Evolutionary conservation across 2,797 vertebrate species (phyloP), one percentile per base, ranked within the genome.

Genomic region (Emys orbicularis): DNA sequence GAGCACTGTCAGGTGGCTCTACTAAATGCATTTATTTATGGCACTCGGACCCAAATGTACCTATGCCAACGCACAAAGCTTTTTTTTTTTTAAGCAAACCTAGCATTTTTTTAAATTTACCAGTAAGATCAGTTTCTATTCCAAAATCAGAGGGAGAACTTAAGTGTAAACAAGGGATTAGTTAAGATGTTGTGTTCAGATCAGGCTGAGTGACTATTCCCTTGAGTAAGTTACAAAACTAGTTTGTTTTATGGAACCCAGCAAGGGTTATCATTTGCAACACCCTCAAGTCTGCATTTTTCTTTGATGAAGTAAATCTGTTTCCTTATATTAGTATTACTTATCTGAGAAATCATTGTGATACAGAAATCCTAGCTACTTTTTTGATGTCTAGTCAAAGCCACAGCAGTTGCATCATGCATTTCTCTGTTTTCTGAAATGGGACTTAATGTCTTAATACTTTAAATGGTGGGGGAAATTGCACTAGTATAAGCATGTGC

Each of bases 231-330:
- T 83, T 96, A 84, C 50, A 81, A 82, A 59, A 94, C 93, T 89
- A 87, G 52, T 65, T 96, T 96, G 84, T 96, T 97, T 97, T 96
- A 87, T 86, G 87, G 59, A 84, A 88, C 93, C 94, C 95, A 93
- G 89, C 90, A 76, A 93, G 95, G 65, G 79, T 50, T 93, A 93
- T 94, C 31, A 89, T 96, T 97, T 96, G 86, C 95, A 90, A 97
- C 90, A 91, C 89, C 84, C 74, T 96, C 84, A 74, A 89, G 86
- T 49, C 82, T 93, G 44, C 59, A 4, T 9, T 91, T 96, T 96
- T 95, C 94, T 96, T 92, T 94, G 90, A n/a, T 65, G 61, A 94
- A 96, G 90, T 96, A 96, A 92, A 83, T 92, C 79, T 6, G 0
- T 91, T 97, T 96, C 92, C 89, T 93, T 96, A 79, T 90, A 68